Conservation (phyloP, 2,888 invertebrate genomes). For the Sicus ferrugineus region DNA sequence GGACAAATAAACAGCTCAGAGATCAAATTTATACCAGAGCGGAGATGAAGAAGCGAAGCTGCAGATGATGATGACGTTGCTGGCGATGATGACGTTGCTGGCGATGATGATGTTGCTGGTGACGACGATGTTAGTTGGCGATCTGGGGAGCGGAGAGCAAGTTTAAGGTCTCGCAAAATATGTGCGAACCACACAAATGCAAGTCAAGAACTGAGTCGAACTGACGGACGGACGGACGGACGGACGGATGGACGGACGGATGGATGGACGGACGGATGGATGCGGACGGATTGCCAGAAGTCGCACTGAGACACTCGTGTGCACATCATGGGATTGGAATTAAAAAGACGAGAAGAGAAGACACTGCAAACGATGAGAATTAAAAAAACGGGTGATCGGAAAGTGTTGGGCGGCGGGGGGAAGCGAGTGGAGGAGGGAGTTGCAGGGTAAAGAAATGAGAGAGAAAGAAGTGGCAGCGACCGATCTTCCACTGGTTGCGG, state of each 20-base stretch:
- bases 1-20: conserved; percentile 16
- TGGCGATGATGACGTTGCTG: not conserved
- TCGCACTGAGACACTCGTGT: conserved; percentile 21
- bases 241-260: not conserved
- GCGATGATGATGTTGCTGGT: not conserved
- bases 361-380: not conserved
- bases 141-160: conserved; percentile 15
- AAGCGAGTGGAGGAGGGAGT: not conserved
- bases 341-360: conserved; percentile 22
- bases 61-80: not conserved
- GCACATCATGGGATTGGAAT: conserved; percentile 24
- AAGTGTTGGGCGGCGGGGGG: conserved; percentile 12
- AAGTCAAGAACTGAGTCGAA: not conserved
- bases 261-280: not conserved
- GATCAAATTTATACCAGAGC: conserved; percentile 18
- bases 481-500: no score
- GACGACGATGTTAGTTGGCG: not conserved
- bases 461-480: not conserved
- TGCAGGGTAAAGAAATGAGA: not conserved
- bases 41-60: conserved; percentile 5
- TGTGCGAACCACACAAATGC: conserved; percentile 13
- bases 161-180: conserved; percentile 35
- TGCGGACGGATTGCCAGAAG: conserved; percentile 27
- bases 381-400: conserved; percentile 26
- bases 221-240: not conserved